Percentiles rank a stretch among this genome's conserved stretches.
These are phyloP conservation scores for Enteromius thamalakanensis DNA, from an alignment of 2,797 vertebrate genomes.

Conservation along the genomic window DNA sequence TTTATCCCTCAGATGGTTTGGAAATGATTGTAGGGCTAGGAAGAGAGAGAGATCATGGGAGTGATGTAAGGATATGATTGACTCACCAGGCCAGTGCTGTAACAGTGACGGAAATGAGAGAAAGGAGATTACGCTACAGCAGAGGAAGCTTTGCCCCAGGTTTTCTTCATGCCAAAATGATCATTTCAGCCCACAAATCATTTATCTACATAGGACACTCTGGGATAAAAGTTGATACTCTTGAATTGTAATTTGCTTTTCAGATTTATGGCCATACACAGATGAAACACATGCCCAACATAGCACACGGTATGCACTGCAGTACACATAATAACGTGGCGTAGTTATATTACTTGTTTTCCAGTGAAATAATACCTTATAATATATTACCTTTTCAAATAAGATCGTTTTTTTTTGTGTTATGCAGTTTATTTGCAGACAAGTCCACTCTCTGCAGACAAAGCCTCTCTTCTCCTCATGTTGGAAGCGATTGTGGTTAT, in stretches of 20 bases:
- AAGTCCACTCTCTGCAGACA: neutral
- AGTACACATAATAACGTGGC: neutral
- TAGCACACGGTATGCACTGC: neutral
- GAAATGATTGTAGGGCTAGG: conserved; percentile 53
- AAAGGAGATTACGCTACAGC: conserved; percentile 49
- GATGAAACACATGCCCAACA: conserved; percentile 9
- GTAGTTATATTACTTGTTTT: neutral
- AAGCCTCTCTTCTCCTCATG: neutral
- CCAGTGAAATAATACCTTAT: neutral
- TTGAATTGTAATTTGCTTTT: conserved; percentile 45
- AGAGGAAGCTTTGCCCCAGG: conserved; percentile 47
- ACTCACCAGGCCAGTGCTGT: conserved; percentile 50
- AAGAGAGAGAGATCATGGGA: conserved; percentile 48
- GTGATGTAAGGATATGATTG: conserved; percentile 60
- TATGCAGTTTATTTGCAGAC: neutral
- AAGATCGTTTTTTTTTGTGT: neutral
- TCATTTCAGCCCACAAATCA: conserved; percentile 44
- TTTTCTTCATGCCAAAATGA: conserved; percentile 41
- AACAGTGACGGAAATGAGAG: conserved; percentile 45
- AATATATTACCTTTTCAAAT: conserved; percentile 20
- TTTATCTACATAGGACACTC: conserved; percentile 39
- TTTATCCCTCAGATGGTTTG: conserved; percentile 55
- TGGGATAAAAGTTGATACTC: conserved; percentile 40
- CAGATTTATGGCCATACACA: conserved; percentile 35
- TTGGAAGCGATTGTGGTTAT: neutral